These are phyloP conservation scores for Echeneis naucrates DNA, from an alignment of 2,797 vertebrate species.

Conservation along the genomic window DNA sequence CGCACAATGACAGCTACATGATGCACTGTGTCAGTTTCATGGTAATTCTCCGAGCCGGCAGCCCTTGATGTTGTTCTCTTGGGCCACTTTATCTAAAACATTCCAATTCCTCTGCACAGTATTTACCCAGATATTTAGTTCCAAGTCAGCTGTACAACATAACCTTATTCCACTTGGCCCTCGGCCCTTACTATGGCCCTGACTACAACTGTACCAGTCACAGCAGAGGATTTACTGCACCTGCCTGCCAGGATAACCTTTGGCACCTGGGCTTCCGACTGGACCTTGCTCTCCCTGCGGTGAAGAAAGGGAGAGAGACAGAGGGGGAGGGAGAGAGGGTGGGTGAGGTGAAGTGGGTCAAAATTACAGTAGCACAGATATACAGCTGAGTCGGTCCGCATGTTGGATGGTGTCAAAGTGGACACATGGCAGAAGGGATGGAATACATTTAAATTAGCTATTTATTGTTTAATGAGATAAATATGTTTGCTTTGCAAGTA, in stretches of 20 bases:
- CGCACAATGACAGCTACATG: slow-evolving; percentile 4
- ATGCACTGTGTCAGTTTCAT: slow-evolving; percentile 9
- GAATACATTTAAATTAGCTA: slow-evolving; percentile 8
- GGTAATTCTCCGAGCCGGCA: slow-evolving; percentile 1
- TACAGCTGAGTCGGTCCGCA: slow-evolving; percentile 49
- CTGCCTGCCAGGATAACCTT: slow-evolving; percentile 99
- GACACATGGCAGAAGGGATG: slow-evolving; percentile 20
- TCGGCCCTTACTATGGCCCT: slow-evolving; percentile 61
- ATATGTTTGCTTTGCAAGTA: not conserved
- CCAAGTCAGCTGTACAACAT: slow-evolving; percentile 59
- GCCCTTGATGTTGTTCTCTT: slow-evolving; percentile 14
- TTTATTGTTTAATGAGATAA: not conserved
- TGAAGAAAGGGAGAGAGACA: slow-evolving; percentile 52
- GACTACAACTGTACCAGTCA: slow-evolving; percentile 82
- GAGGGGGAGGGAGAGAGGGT: not conserved
- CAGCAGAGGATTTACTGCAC: slow-evolving; percentile 98
- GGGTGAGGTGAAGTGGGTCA: slow-evolving; percentile 29
- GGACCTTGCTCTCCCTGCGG: slow-evolving; percentile 92
- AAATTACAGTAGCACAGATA: slow-evolving; percentile 52
- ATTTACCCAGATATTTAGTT: slow-evolving; percentile 43
- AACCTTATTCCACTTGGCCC: slow-evolving; percentile 62
- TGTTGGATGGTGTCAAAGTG: slow-evolving; percentile 29
- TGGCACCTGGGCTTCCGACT: slow-evolving; percentile 95
- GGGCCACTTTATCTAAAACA: slow-evolving; percentile 13
- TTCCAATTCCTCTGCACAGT: slow-evolving; percentile 23